Conservation (phyloP, 1,140 invertebrate genomes). For the Drosophila seguyi region DNA sequence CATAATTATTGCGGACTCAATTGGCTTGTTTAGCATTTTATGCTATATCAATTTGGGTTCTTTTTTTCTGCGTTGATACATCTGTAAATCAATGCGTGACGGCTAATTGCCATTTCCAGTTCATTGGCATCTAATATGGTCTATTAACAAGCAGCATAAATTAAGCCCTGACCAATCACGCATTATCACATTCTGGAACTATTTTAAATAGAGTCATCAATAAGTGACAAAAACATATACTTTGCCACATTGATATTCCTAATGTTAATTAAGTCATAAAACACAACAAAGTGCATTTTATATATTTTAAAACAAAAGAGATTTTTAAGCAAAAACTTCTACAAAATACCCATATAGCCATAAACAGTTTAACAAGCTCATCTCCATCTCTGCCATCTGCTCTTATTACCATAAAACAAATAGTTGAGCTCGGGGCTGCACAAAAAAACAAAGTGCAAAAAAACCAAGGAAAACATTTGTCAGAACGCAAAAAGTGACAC, state of each 20-base stretch:
- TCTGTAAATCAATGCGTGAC: conserved; percentile 46
- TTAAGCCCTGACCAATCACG: conserved; percentile 36
- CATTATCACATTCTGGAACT: conserved; percentile 8
- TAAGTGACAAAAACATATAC: conserved; percentile 1
- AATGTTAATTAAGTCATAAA: background rate
- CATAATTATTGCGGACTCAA: conserved; percentile 38
- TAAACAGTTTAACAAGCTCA: conserved; percentile 22
- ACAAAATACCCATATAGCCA: background rate
- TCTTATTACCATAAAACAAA: conserved; percentile 45
- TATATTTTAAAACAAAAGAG: conserved; percentile 11
- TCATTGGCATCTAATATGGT: conserved; percentile 65
- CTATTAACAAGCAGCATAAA: conserved; percentile 65
- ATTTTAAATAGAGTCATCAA: conserved; percentile 44
- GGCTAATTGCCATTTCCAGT: conserved; percentile 67
- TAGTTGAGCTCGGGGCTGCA: conserved; percentile 12
- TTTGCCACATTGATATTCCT: background rate
- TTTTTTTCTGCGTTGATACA: conserved; percentile 23
- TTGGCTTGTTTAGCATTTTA: conserved; percentile 47
- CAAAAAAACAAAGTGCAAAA: conserved; percentile 8
- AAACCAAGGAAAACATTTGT: conserved; percentile 62
- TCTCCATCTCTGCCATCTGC: conserved; percentile 5
- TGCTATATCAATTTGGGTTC: conserved; percentile 2
- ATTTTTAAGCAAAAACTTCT: background rate
- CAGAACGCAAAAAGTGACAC: conserved; percentile 32
- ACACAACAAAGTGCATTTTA: background rate